phyloP scores from a whole-genome alignment of 2,797 vertebrate species.

The Halcyon smyrnensis region DNA sequence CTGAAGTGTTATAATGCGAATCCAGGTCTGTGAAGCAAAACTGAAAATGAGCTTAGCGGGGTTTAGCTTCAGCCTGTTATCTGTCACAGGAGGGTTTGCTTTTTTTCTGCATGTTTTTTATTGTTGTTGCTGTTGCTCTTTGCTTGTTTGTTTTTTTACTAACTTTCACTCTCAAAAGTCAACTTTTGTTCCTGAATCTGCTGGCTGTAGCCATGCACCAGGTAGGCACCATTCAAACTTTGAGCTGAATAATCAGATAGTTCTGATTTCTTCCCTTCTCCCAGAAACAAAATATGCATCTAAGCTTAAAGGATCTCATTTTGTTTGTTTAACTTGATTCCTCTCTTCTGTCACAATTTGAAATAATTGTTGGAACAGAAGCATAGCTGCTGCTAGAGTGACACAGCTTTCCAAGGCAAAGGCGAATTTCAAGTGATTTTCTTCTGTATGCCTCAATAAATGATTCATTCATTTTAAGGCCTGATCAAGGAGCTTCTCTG shows the following conservation, averaged over 20 bases:
- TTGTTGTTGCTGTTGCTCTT: background rate
- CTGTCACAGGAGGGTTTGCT: constrained; percentile 12
- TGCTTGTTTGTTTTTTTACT: background rate
- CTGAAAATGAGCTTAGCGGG: constrained; percentile 69
- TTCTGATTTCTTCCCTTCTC: background rate
- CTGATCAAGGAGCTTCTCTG: background rate
- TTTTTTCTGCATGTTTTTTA: background rate
- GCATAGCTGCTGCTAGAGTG: background rate
- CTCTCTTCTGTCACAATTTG: background rate
- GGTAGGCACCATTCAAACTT: background rate
- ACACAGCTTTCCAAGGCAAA: background rate
- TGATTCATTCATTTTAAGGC: background rate
- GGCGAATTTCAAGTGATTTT: background rate
- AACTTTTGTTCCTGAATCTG: background rate
- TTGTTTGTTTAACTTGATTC: background rate
- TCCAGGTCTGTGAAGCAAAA: constrained; percentile 67
- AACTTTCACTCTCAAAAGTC: background rate
- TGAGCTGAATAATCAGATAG: background rate
- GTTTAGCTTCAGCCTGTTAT: constrained; percentile 58
- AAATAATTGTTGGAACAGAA: background rate
- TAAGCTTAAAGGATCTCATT: background rate
- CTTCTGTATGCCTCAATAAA: background rate
- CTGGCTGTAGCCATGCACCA: rapidly evolving
- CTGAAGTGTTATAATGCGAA: constrained; percentile 62
- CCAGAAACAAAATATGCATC: background rate